These are phyloP conservation scores for Mirza zaza DNA, from an alignment of 2,113 vertebrate genomes.

Conservation along the genomic window DNA sequence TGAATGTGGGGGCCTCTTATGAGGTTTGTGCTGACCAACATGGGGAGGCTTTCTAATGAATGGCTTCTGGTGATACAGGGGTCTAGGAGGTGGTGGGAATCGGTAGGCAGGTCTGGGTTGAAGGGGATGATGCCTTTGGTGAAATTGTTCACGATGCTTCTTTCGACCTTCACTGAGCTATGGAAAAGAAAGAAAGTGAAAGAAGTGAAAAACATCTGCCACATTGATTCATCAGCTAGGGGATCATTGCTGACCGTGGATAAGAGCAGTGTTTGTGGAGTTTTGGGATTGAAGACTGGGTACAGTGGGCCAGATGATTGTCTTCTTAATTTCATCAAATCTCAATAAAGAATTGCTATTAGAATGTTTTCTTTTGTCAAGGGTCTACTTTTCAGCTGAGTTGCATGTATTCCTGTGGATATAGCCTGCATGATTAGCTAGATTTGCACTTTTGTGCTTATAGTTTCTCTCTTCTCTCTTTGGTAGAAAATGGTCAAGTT, in stretches of 20 bases:
- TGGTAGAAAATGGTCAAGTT: not conserved
- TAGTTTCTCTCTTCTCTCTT: not conserved
- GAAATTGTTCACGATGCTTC: not conserved
- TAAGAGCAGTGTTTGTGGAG: not conserved
- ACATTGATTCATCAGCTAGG: not conserved
- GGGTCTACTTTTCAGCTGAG: not conserved
- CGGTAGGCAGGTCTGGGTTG: accelerated
- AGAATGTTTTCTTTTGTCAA: not conserved
- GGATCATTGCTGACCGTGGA: not conserved
- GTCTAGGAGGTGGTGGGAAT: not conserved
- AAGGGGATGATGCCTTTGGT: not conserved
- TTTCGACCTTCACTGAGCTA: constrained; percentile 44
- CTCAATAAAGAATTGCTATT: not conserved
- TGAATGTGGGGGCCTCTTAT: not conserved
- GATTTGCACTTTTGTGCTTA: not conserved
- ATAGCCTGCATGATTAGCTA: not conserved
- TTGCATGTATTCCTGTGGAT: not conserved
- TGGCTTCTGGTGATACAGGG: accelerated
- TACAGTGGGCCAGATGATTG: not conserved
- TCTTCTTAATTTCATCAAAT: not conserved
- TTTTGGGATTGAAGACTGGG: not conserved
- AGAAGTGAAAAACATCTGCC: not conserved
- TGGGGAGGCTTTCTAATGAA: not conserved
- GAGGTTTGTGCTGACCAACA: accelerated
- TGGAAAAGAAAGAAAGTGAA: not conserved